Base-by-base conservation (phyloP, 1,140 invertebrate species). In the Dendrolimus punctatus region DNA sequence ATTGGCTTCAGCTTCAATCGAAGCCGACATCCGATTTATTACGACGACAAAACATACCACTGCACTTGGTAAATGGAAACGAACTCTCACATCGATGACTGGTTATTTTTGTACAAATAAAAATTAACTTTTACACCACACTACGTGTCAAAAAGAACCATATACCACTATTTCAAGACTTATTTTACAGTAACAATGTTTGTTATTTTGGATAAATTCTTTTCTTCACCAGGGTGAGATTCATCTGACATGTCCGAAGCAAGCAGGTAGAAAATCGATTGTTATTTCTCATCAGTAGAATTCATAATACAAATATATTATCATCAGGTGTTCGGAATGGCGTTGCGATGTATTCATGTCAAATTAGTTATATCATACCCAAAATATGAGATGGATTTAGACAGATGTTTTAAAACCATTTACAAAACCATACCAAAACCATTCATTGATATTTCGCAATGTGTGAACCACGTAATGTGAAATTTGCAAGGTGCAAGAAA, bases 221-320 rank as follows among this genome's bases (percentile, higher is more conserved):
- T 69, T 74, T 67, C 66, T 53, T 64, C 61, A 50, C 43, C 55
- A 70, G 70, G 74, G 73, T 75, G 76, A 76, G 75, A 76, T 75
- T 74, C 63, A 65, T 73, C 71, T 66, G 73, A 72, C 73, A 66
- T 64, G 56, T 53, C 60, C 56, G 55, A 57, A 57, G 58, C 62
- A 62, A 55, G 70, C 77, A 81, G 78, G 78, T 79, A 81, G 73
- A 79, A 77, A 77, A 79, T 78, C 75, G 69, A 76, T 80, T 82
- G 75, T 80, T 76, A 71, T 71, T 75, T 58, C 57, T 71, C 62
- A 52, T 64, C 55, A 60, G 51, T 48, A 50, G 43, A 46, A 36
- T 47, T 58, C 64, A 65, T 74, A 71, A 62, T 51, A 61, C 48
- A 53, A 62, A 59, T 58, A 59, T 62, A 57, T 65, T 61, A 44